Evolutionary conservation across 2,113 vertebrate species (phyloP).

Genomic region (Atherinomorus stipes): DNA sequence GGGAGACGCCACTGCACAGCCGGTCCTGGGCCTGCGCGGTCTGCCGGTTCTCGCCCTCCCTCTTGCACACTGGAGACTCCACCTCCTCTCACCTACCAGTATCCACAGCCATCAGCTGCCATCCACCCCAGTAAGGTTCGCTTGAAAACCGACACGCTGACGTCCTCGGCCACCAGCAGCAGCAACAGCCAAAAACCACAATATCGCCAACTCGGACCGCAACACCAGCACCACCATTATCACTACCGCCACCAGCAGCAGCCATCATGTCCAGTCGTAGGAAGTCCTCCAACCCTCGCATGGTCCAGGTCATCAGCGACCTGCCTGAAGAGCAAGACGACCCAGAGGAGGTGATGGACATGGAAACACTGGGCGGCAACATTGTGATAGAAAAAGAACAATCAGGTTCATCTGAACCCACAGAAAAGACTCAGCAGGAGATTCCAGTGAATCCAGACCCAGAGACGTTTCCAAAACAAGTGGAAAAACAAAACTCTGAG

Average conservation of each 20-base stretch:
- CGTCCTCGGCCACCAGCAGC: slow-evolving; percentile 47
- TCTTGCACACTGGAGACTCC: slow-evolving; percentile 60
- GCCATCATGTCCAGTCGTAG: slow-evolving; percentile 92
- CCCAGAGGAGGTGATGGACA: slow-evolving; percentile 56
- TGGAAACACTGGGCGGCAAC: slow-evolving; percentile 50
- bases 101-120: slow-evolving; percentile 49
- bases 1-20: slow-evolving; percentile 73
- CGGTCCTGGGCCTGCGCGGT: slow-evolving; percentile 53
- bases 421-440: slow-evolving; percentile 16
- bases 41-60: slow-evolving; percentile 54
- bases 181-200: slow-evolving; percentile 53
- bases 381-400: slow-evolving; percentile 32
- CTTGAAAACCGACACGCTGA: slow-evolving; percentile 38
- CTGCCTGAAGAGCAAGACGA: slow-evolving; percentile 77
- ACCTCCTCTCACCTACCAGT: slow-evolving; percentile 35
- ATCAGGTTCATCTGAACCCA: slow-evolving; percentile 36
- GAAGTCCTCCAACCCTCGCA: slow-evolving; percentile 92
- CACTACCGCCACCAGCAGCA: slow-evolving; percentile 40
- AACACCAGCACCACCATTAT: slow-evolving; percentile 61
- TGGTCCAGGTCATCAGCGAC: slow-evolving; percentile 86
- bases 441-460: slow-evolving; percentile 38
- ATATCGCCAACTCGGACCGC: slow-evolving; percentile 48
- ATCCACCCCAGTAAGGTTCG: slow-evolving; percentile 47
- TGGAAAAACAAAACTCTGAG: slow-evolving; percentile 65
- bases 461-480: slow-evolving; percentile 63